Base-by-base conservation (phyloP, 2,888 invertebrate genomes). In the Oxystoma pomonae region DNA sequence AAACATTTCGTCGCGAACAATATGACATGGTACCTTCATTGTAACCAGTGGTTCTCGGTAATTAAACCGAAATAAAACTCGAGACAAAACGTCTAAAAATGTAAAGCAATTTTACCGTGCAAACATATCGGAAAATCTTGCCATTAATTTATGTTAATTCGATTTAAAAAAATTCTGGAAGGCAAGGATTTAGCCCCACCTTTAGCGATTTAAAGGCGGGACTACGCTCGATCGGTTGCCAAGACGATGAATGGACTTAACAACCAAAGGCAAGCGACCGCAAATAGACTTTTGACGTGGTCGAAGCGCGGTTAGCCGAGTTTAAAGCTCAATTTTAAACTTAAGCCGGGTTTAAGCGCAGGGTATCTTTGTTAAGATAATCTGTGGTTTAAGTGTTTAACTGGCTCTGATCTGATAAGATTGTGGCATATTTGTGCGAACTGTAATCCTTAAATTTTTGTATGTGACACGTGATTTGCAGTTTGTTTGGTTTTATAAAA, bases 111-210 rank as follows among this genome's bases (percentile, higher is more conserved):
- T 72, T 35, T 35, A 35, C 74, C 73, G 74, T 76, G 74, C 70
- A 67, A 71, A 67, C 60, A 67, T 72, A 72, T 75, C 73, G 69
- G 66, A 70, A 74, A 35, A 74, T 76, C 74, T 67, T 69, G 73
- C 75, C 74, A 74, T 73, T 73, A 77, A 77, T 77, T 77, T 77
- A 78, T 78, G 77, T 73, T 76, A 76, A 76, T 76, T 72, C 74
- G 74, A 77, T 77, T 73, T 75, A 75, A 73, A 71, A 74, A 75
- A 74, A 75, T 68, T 76, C 74, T 72, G 71, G 73, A 73, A 73
- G 75, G 73, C 65, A 70, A 72, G 68, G 3, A 35, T 35, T 65
- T 69, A 64, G 62, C 65, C 67, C 71, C 75, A 73, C 70, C 68
- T 53, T 53, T 7, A 35, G 35, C 35, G 3, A 3, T 12, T 12